These are phyloP conservation scores for Coregonus clupeaformis DNA, from an alignment of 2,113 vertebrate genomes.

Conservation along the genomic window DNA sequence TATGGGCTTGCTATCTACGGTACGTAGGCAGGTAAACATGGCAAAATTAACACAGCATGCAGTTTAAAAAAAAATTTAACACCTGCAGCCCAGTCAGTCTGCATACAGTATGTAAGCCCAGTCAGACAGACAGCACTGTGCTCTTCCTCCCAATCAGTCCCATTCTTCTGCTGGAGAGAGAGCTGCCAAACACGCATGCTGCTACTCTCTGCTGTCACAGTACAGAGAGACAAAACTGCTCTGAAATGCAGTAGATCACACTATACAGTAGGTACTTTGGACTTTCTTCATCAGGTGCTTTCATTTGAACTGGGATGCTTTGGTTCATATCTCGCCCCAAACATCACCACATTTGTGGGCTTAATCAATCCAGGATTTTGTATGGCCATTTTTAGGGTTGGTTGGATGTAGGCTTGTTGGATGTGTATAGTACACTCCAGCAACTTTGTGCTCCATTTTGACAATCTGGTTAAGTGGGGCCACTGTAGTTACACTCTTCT, in stretches of 20 bases:
- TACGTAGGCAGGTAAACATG: too few species aligned
- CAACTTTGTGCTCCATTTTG: background rate
- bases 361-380: background rate
- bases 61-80: too few species aligned
- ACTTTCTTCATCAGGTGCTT: background rate
- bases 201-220: background rate
- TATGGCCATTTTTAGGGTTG: too few species aligned
- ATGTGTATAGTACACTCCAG: background rate
- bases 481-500: background rate
- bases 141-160: constrained; percentile 10
- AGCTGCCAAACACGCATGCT: constrained; percentile 10
- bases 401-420: too few species aligned
- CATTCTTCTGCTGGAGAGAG: constrained; percentile 5
- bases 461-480: background rate
- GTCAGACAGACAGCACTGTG: background rate
- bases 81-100: background rate
- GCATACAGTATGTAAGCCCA: background rate
- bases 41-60: too few species aligned
- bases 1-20: too few species aligned
- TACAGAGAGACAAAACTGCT: constrained; percentile 3
- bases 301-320: background rate
- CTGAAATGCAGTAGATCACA: background rate
- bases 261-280: background rate
- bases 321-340: background rate
- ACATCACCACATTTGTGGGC: background rate